Evolutionary conservation across 2,797 vertebrate species (phyloP), one percentile per base, ranked within the genome.

Genomic region (Xiphophorus birchmanni): DNA sequence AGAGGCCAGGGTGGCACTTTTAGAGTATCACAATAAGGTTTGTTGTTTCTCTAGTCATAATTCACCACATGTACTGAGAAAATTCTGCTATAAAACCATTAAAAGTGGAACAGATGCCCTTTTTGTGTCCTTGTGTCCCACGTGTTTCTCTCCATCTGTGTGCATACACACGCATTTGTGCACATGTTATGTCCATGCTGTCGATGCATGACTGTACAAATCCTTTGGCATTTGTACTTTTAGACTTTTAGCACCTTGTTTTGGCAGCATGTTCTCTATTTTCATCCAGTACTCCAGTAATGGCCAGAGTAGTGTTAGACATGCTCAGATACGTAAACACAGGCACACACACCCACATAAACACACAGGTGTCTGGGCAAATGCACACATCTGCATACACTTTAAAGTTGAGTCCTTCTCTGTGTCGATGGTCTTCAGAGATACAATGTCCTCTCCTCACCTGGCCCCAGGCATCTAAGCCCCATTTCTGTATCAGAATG

Each of bases 211-310:
- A 58, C 63, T 69, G 80, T 77, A 76, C 32, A 79, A 81, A 86
- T 86, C 83, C 73, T 85, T 84, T 80, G 69, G 87, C 80, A 87
- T 92, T 90, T 77, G 80, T 92, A 90, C 82, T 85, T 93, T 87
- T 73, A 89, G 77, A 82, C 89, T 93, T 93, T 95, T 94, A 94
- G 92, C 93, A 92, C 93, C 89, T 93, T 94, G 93, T 94, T 94
- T 93, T 91, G 81, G 89, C 88, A 90, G 71, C 85, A 87, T 94
- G 94, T 92, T 92, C 82, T 69, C 88, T 88, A 86, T 88, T 92
- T 93, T 89, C 86, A 92, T 91, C 90, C 84, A 48, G 87, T 89
- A 83, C 78, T 56, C 86, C 40, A 40, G 81, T 94, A 92, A 94
- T 94, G 92, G 92, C 84, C 80, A 74, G 82, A 87, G 82, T 74